Conservation (phyloP, 2,113 vertebrate species). For the Nothoprocta pentlandii region DNA sequence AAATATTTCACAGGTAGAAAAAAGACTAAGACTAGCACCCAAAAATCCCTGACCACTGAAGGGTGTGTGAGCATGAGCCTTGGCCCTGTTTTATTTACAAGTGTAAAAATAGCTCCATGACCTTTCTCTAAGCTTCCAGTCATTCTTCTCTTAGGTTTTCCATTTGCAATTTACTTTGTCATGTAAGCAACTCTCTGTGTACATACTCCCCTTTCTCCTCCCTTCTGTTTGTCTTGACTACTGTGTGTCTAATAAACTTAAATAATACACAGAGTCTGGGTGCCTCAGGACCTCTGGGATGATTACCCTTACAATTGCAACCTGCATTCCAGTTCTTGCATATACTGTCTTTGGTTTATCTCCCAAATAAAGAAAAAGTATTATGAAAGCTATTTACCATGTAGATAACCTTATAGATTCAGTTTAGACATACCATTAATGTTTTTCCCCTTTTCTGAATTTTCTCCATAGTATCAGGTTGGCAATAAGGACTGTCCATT, state of each 20-base stretch:
- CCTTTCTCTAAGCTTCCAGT: slow-evolving; percentile 51
- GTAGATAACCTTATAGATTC: background rate
- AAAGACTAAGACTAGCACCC: accelerated
- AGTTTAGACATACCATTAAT: background rate
- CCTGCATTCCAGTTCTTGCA: background rate
- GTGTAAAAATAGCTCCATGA: background rate
- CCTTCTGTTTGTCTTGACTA: background rate
- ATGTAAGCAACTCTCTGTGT: background rate
- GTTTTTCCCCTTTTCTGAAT: background rate
- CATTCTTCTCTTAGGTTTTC: background rate
- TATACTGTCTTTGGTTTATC: background rate
- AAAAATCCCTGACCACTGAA: background rate
- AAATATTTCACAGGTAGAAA: background rate
- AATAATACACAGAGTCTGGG: accelerated
- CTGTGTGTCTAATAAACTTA: background rate
- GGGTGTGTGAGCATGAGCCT: background rate
- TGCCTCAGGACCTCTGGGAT: background rate
- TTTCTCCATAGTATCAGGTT: background rate
- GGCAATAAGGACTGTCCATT: background rate
- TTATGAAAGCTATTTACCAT: background rate
- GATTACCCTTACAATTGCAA: background rate
- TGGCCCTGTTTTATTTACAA: slow-evolving; percentile 17
- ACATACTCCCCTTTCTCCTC: background rate
- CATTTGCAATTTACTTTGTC: background rate
- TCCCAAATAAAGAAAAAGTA: background rate